Percentiles rank a stretch among this genome's conserved stretches.
Conservation (phyloP, 2,797 vertebrate genomes). For the Sebastes baramenuke region DNA sequence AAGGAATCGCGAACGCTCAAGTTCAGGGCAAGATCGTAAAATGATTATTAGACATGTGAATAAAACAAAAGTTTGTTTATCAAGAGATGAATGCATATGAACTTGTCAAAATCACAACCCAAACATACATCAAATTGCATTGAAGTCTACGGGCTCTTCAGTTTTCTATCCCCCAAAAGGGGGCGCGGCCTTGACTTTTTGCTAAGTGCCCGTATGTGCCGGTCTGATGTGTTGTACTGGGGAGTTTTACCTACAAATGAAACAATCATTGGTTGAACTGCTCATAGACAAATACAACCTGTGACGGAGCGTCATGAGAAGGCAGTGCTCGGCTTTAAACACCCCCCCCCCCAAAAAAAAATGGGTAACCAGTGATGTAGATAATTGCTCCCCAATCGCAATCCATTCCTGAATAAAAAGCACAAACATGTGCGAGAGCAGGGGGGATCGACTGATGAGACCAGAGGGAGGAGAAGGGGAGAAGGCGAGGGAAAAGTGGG, state of each 20-base stretch:
- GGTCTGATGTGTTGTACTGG: too few species aligned
- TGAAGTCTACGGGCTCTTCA: too few species aligned
- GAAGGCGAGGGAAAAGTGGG: conserved; percentile 67
- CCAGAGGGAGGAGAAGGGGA: conserved; percentile 51
- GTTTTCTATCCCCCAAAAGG: too few species aligned
- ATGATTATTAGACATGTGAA: too few species aligned
- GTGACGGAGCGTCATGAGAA: not conserved
- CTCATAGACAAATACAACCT: not conserved
- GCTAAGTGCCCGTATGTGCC: too few species aligned
- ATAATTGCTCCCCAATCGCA: conserved; percentile 28
- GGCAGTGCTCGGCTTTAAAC: not conserved
- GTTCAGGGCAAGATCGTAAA: too few species aligned
- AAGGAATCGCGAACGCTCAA: too few species aligned
- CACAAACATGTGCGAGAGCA: conserved; percentile 36
- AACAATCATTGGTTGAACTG: not conserved
- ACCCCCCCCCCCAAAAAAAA: conserved; percentile 1
- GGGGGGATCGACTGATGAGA: conserved; percentile 47
- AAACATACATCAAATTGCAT: too few species aligned
- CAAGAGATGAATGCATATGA: too few species aligned
- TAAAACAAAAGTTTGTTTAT: too few species aligned
- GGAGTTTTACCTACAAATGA: not conserved
- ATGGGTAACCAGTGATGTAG: conserved; percentile 26
- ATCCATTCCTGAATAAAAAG: conserved; percentile 43
- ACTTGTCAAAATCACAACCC: too few species aligned
- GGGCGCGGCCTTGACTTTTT: too few species aligned